Conservation (phyloP, 2,113 vertebrate genomes). For the Sturnus vulgaris region DNA sequence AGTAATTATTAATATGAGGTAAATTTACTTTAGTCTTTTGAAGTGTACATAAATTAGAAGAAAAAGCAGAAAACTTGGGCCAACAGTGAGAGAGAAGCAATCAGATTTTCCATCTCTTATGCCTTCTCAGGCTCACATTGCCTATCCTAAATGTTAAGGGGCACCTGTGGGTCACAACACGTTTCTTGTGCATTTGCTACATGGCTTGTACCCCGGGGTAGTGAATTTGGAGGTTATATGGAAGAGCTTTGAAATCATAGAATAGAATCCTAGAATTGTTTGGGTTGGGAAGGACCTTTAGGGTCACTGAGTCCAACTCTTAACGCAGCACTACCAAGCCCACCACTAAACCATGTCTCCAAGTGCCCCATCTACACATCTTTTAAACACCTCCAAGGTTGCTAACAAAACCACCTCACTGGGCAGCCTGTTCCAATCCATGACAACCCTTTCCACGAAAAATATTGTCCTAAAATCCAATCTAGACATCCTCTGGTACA, state of each 20-base stretch:
- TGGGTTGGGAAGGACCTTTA: neutral
- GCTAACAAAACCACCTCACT: neutral
- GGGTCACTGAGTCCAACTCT: neutral
- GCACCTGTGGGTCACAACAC: neutral
- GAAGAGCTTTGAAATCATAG: neutral
- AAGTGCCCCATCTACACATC: fast-evolving
- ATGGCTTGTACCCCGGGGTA: neutral
- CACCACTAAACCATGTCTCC: neutral
- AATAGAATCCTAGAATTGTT: neutral
- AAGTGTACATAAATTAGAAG: neutral
- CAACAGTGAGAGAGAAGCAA: neutral
- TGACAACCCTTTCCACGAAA: neutral
- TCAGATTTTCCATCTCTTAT: neutral
- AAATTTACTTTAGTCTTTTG: neutral
- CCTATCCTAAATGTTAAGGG: neutral
- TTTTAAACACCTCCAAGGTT: neutral
- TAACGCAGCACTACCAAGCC: neutral
- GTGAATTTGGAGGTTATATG: neutral
- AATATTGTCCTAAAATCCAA: neutral
- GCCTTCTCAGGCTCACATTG: neutral
- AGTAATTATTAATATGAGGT: neutral
- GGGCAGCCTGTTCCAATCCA: neutral
- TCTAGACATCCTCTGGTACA: neutral
- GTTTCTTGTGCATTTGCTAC: neutral
- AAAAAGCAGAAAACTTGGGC: neutral